Base-by-base conservation (phyloP, 1,140 invertebrate species). In the Teleopsis dalmanni region DNA sequence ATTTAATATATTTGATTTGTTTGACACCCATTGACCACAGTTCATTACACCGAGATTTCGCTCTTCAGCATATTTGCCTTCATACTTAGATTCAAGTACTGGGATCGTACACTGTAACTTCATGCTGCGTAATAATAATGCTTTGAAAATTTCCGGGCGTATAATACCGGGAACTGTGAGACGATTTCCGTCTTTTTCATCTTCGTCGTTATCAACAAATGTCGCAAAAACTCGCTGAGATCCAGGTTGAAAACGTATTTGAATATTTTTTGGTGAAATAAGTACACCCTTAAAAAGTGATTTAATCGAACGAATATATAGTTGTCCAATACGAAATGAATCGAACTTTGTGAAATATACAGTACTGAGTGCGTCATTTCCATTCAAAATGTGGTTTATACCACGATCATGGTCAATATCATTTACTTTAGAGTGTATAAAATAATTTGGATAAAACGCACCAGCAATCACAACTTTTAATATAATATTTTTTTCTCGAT, bases 371-470 rank as follows among this genome's bases (percentile, higher is more conserved):
- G 90, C 88, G 73, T 94, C 81, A 13, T 81, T 67, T 1, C 86
- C 85, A 19, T 74, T 77, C 0, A 94, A 65, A 0, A 66, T 59
- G 48, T 80, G 81, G 0, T 81, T 73, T 1, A 83, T 76, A 1
- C 78, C 71, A 0, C 74, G 68, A 58, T 89, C 84, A 14, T 73
- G 62, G 0, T 62, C 58, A 48, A 81, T 76, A 31, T 78, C 72
- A 23, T 72, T 55, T 1, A 66, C 72, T 14, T 64, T 56, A 0
- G 69, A 68, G 27, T 81, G 79, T 10, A 83, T 58, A 71, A 90
- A 96, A 64, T 90, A 95, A 66, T 95, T 83, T 0, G 93, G 94
- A 74, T 95, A 96, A 72, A 96, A 95, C 16, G 88, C 88, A 7
- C 76, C 76, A 16, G 75, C 75, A n/a, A 77, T 74, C 3, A 72